These are phyloP conservation scores for Molossus molossus DNA, from an alignment of 2,797 vertebrate genomes.

Conservation along the genomic window DNA sequence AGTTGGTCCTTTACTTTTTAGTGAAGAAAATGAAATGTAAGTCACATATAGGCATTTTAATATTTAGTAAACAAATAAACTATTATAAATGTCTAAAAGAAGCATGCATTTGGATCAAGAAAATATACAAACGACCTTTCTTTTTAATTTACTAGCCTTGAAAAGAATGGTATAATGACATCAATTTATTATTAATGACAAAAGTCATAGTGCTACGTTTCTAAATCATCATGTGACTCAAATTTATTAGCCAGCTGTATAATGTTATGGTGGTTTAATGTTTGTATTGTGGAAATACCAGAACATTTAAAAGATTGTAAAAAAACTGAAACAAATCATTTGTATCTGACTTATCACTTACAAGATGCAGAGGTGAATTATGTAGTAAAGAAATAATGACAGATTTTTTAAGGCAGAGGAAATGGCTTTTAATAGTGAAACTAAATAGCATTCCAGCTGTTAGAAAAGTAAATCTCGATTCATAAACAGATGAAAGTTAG, in stretches of 20 bases:
- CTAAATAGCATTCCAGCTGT: not conserved
- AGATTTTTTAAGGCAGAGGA: not conserved
- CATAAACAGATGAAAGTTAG: not conserved
- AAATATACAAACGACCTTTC: not conserved
- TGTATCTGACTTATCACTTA: not conserved
- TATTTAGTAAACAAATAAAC: not conserved
- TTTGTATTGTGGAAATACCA: not conserved
- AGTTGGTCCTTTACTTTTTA: not conserved
- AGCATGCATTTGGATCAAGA: not conserved
- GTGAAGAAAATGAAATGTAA: constrained; percentile 45
- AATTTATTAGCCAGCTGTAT: not conserved
- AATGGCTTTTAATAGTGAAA: not conserved
- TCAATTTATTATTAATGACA: constrained; percentile 8
- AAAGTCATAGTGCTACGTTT: not conserved
- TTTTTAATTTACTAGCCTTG: not conserved
- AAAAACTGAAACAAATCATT: not conserved
- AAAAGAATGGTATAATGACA: not conserved
- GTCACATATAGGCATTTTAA: constrained; percentile 8
- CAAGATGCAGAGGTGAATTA: not conserved
- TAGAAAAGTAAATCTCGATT: not conserved
- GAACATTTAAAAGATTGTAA: not conserved
- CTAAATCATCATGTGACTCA: not conserved
- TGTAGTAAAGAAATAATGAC: not conserved
- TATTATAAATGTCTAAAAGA: not conserved
- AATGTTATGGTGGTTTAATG: not conserved